Conservation (phyloP, 2,888 invertebrate species). For the Adelognathus sp. region DNA sequence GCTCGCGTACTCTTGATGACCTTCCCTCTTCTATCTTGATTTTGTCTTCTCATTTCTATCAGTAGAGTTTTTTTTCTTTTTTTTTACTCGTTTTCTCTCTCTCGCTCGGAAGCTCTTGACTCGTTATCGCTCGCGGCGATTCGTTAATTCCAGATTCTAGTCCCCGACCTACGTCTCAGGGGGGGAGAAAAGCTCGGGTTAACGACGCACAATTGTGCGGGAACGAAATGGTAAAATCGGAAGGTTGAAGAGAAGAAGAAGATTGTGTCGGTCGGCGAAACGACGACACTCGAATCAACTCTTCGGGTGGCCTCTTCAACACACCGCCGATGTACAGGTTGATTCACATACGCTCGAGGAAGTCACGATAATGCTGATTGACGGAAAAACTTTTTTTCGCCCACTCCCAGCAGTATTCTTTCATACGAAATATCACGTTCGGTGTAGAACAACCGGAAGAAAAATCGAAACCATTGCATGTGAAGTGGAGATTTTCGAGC, state of each 20-base stretch:
- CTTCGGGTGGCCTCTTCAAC: slow-evolving; percentile 50
- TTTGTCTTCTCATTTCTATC: not conserved
- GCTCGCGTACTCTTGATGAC: not conserved
- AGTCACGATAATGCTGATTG: slow-evolving; percentile 28
- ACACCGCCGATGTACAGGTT: not conserved
- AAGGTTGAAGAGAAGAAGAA: not conserved
- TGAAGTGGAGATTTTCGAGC: too few species aligned
- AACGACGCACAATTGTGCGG: slow-evolving; percentile 13
- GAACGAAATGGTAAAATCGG: not conserved
- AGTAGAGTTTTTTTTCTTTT: not conserved
- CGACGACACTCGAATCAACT: slow-evolving; percentile 62
- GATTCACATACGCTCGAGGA: not conserved
- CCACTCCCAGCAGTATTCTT: too few species aligned
- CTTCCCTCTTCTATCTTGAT: not conserved
- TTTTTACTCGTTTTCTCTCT: not conserved
- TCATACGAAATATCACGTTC: too few species aligned
- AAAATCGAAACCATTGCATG: too few species aligned
- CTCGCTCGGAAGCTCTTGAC: not conserved
- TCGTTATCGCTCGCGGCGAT: slow-evolving; percentile 7
- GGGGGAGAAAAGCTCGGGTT: slow-evolving; percentile 14
- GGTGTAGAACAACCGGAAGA: too few species aligned
- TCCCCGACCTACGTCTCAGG: not conserved
- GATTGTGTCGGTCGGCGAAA: slow-evolving; percentile 61
- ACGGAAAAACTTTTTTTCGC: slow-evolving; percentile 19
- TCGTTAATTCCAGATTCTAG: slow-evolving; percentile 26